These are phyloP conservation scores for Nestor notabilis DNA, from an alignment of 2,113 vertebrate genomes.

Conservation along the genomic window DNA sequence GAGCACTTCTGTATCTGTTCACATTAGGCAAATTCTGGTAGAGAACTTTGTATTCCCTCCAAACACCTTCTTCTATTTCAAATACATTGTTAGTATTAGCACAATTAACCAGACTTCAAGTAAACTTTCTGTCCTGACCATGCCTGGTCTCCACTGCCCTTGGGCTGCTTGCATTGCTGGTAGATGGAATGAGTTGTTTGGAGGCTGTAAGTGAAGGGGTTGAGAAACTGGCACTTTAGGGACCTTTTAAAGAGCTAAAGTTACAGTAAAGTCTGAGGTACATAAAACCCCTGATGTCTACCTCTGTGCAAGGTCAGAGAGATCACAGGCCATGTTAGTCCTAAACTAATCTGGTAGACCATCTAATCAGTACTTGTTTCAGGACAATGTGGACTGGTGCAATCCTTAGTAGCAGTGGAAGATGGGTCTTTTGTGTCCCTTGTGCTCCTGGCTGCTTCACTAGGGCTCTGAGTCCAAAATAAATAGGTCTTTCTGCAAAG, in stretches of 20 bases:
- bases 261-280: neutral
- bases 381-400: neutral
- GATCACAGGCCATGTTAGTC: neutral
- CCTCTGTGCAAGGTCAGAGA: neutral
- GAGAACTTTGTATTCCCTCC: neutral
- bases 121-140: neutral
- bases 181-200: neutral
- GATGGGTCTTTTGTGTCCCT: neutral
- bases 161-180: accelerated
- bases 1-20: neutral
- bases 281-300: neutral
- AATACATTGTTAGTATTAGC: neutral
- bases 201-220: neutral
- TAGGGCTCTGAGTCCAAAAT: neutral
- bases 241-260: neutral
- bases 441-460: neutral
- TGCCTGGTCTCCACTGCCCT: neutral
- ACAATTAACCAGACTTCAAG: neutral
- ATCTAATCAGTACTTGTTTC: neutral
- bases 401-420: neutral
- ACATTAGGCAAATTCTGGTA: neutral
- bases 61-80: neutral
- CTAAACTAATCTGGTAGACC: neutral
- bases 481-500: neutral
- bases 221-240: neutral